A percentile compares a stretch with the other conserved stretches of the same genome.
Conservation (phyloP, 2,113 vertebrate genomes). For the Megaleporinus macrocephalus region DNA sequence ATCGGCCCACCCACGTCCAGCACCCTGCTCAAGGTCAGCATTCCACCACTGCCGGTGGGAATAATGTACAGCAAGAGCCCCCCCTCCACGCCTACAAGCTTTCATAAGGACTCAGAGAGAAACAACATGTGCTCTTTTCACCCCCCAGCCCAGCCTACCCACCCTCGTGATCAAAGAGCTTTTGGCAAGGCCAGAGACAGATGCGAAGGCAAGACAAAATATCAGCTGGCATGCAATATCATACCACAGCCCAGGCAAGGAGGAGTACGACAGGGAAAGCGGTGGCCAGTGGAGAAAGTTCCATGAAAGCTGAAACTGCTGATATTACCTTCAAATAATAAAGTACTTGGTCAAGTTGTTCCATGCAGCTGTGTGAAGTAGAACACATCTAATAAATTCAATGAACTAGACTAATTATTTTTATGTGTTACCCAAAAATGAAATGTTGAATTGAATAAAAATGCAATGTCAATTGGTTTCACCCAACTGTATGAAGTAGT, state of each 20-base stretch:
- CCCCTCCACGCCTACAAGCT: slow-evolving; percentile 61
- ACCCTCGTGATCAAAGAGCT: slow-evolving; percentile 63
- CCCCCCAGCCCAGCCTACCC: slow-evolving; percentile 31
- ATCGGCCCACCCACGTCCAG: slow-evolving; percentile 71
- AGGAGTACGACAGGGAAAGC: slow-evolving; percentile 51
- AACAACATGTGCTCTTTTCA: slow-evolving; percentile 66
- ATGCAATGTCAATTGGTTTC: too few relatives aligned
- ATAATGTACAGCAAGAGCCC: slow-evolving; percentile 53
- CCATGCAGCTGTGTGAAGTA: too few relatives aligned
- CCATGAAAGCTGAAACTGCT: slow-evolving; percentile 47
- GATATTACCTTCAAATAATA: background rate
- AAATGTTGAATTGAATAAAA: too few relatives aligned
- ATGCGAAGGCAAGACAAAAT: slow-evolving; percentile 61
- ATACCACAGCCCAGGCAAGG: slow-evolving; percentile 40
- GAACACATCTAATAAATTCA: too few relatives aligned
- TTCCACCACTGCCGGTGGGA: slow-evolving; percentile 69
- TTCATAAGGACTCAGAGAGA: slow-evolving; percentile 63
- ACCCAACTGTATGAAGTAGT: too few relatives aligned
- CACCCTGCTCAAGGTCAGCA: slow-evolving; percentile 68
- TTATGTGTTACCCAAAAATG: too few relatives aligned
- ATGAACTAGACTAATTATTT: too few relatives aligned
- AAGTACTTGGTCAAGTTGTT: too few relatives aligned
- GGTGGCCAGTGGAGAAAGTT: slow-evolving; percentile 26
- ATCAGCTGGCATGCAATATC: slow-evolving; percentile 60
- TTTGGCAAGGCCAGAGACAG: slow-evolving; percentile 59